Conservation (phyloP, 1,140 invertebrate species). For the Stegodyphus mimosarum region DNA sequence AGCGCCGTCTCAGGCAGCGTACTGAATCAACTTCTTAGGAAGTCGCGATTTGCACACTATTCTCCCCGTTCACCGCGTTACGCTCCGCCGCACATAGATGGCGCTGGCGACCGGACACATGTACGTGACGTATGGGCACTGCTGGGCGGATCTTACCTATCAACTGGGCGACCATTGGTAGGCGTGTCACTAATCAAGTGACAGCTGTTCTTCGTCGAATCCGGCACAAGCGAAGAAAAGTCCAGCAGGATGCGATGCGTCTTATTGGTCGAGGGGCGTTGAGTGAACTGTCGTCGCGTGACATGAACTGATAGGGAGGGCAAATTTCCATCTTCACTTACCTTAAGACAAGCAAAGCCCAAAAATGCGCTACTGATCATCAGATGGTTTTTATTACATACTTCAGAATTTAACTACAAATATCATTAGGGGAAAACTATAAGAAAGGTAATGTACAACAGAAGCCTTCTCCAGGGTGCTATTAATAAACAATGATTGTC, state of each 20-base stretch:
- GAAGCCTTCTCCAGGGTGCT: no score
- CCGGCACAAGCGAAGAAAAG: neutral
- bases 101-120: constrained; percentile 23
- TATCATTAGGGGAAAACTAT: no score
- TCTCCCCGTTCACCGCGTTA: neutral
- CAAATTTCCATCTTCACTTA: neutral
- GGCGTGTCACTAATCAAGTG: constrained; percentile 55
- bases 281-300: constrained; percentile 23
- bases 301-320: neutral
- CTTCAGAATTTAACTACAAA: no score
- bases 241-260: neutral
- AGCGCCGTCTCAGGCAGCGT: neutral
- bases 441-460: no score
- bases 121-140: neutral
- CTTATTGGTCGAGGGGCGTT: constrained; percentile 33
- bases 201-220: constrained; percentile 44
- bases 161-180: constrained; percentile 27
- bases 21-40: neutral
- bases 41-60: neutral
- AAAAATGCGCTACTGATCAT: no score
- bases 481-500: no score
- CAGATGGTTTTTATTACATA: no score
- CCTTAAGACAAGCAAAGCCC: neutral
- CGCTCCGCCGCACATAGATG: neutral
- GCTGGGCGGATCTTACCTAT: constrained; percentile 15